Percentiles rank a stretch among this genome's conserved stretches.
Evolutionary conservation across 2,797 vertebrate species (phyloP).

Genomic region (Tamandua tetradactyla): DNA sequence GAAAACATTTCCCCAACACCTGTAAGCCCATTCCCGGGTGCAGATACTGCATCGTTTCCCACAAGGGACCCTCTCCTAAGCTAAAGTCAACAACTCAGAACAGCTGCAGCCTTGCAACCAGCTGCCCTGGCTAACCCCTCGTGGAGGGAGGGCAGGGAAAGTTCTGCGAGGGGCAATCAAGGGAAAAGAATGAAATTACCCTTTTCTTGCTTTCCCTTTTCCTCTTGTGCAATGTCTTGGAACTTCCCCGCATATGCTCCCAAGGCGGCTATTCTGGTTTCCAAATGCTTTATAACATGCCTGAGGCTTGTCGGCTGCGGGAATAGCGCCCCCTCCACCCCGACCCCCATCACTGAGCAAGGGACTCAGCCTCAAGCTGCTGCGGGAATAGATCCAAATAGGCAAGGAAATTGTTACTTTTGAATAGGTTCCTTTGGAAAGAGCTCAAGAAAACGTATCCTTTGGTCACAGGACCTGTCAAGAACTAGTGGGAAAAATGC

Average conservation of each 20-base stretch:
- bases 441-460: neutral
- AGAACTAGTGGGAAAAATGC: neutral
- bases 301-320: neutral
- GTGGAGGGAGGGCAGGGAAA: neutral
- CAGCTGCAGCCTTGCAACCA: constrained; percentile 57
- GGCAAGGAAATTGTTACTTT: constrained; percentile 39
- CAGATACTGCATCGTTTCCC: constrained; percentile 45
- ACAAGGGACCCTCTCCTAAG: constrained; percentile 43
- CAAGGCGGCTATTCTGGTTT: neutral
- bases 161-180: constrained; percentile 10
- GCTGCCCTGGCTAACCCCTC: constrained; percentile 56
- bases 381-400: constrained; percentile 1
- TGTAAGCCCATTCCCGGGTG: constrained; percentile 44
- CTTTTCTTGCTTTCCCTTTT: neutral
- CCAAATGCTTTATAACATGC: constrained; percentile 11
- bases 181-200: constrained; percentile 25
- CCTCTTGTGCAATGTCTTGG: neutral
- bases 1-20: constrained; percentile 70
- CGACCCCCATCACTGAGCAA: neutral
- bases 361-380: neutral
- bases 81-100: constrained; percentile 65
- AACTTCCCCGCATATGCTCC: neutral
- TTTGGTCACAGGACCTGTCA: neutral
- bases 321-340: neutral
- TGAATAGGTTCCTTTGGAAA: neutral